A percentile compares a stretch with the other conserved stretches of the same genome.
Conservation (phyloP, 2,888 invertebrate genomes). For the Drosophila nigricruria region DNA sequence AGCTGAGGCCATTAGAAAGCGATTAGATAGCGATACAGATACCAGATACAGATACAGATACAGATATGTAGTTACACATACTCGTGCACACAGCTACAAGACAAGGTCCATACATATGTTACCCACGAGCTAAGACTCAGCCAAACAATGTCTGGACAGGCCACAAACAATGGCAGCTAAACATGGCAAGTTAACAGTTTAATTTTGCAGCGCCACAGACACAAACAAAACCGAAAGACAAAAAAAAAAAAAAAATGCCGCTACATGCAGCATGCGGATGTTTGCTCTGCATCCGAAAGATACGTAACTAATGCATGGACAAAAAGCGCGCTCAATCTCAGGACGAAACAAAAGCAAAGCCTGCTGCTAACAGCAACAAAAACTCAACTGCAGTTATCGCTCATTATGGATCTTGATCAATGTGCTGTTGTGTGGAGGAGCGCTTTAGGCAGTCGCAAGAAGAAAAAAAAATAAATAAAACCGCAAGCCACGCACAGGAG, state of each 20-base stretch:
- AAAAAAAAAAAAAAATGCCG: slow-evolving; percentile 54
- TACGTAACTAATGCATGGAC: slow-evolving; percentile 54
- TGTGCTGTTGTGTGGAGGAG: slow-evolving; percentile 48
- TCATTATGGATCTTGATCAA: slow-evolving; percentile 81
- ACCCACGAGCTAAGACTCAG: slow-evolving; percentile 63
- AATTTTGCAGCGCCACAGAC: slow-evolving; percentile 67
- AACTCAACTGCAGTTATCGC: slow-evolving; percentile 73
- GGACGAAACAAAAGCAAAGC: slow-evolving; percentile 73
- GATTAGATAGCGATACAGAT: slow-evolving; percentile 81
- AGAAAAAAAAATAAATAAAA: slow-evolving; percentile 17
- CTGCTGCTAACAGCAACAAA: slow-evolving; percentile 16
- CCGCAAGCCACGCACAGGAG: slow-evolving; percentile 47
- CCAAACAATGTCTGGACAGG: slow-evolving; percentile 61
- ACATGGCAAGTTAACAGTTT: slow-evolving; percentile 82
- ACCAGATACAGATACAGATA: slow-evolving; percentile 59
- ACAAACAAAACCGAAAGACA: slow-evolving; percentile 36
- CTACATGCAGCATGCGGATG: slow-evolving; percentile 69
- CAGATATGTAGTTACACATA: slow-evolving; percentile 44
- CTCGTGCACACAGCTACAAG: slow-evolving; percentile 31
- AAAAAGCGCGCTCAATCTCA: slow-evolving; percentile 75
- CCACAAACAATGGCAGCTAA: slow-evolving; percentile 81
- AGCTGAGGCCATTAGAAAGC: slow-evolving; percentile 77
- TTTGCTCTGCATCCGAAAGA: slow-evolving; percentile 66
- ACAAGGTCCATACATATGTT: slow-evolving; percentile 60
- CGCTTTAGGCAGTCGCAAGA: slow-evolving; percentile 28